Base-by-base conservation (phyloP, 2,888 invertebrate genomes). In the Acleris holmiana region DNA sequence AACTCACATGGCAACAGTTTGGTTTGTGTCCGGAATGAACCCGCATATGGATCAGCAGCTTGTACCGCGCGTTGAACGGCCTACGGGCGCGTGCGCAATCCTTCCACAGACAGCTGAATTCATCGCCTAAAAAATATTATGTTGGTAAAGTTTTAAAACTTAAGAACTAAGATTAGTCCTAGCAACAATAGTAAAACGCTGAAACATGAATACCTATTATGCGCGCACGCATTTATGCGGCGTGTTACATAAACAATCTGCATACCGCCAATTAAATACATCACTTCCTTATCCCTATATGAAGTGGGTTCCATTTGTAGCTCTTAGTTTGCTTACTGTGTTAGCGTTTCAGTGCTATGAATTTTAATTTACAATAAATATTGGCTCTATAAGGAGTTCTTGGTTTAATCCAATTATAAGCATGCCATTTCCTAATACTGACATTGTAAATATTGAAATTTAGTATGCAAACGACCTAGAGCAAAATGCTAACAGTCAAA, bases 21-120 rank as follows among this genome's bases (percentile, higher is more conserved):
- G 99, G 99, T 83, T 99, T 99, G 81, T 99, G 99, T 4, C 99
- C 99, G 19, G 98, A 99, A 85, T 99, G 99, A 0, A 99, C 97
- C 17, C 99, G 91, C 98, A 99, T 98, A 82, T 99, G 99, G 58
- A 97, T 99, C 47, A 99, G 95, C 49, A 99, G 93, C 87, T 99
- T 99, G 93, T 99, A 99, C 71, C 99, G 95, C 0, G 99, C 99
- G 88, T 99, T 99, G 93, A 99, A 99, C 0, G 99, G 98, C 63
- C 98, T 95, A 17, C 96, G 95, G 70, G 96, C 94, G 60, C 98
- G 92, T 0, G 97, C 96, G 85, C 99, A 99, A n/a, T 97, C 97
- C 62, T 95, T 93, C 99, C 99, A 99, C 51, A 96, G 95, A 79
- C 99, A 99, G 40, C 98, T 96, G 86, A 98, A 99, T 74, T 98